A percentile compares a stretch with the other conserved stretches of the same genome.
Conservation (phyloP, 64 coral and sea anemone genomes). For the Montipora capricornis region DNA sequence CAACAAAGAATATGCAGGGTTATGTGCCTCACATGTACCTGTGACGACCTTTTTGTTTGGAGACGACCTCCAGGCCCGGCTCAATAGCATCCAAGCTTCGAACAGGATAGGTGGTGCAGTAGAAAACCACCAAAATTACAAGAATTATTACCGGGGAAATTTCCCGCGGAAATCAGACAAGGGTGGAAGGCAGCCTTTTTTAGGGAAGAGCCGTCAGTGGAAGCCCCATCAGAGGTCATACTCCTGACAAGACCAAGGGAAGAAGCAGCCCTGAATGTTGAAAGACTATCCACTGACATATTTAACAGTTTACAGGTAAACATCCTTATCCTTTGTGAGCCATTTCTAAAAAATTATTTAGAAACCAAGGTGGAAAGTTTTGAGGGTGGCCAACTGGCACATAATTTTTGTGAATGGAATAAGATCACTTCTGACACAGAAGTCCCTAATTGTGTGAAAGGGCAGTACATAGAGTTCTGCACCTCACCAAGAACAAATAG, state of each 20-base stretch:
- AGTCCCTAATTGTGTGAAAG: background rate
- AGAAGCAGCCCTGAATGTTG: slow-evolving; percentile 11
- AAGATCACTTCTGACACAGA: slow-evolving; percentile 22
- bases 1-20: too few relatives aligned
- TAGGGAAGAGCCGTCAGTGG: slow-evolving; percentile 27
- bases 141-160: background rate
- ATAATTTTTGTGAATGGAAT: slow-evolving; percentile 4
- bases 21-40: slow-evolving; percentile 17
- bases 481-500: background rate
- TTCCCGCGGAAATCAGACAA: background rate
- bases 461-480: slow-evolving; percentile 29
- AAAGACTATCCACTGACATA: background rate
- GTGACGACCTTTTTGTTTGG: slow-evolving; percentile 57
- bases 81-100: slow-evolving; percentile 48
- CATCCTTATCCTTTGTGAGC: background rate
- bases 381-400: slow-evolving; percentile 20
- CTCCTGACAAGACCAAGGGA: slow-evolving; percentile 21
- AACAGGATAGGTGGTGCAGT: slow-evolving; percentile 14
- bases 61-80: slow-evolving; percentile 31
- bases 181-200: slow-evolving; percentile 22
- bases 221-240: background rate
- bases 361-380: background rate
- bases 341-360: slow-evolving; percentile 6
- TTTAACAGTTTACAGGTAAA: background rate
- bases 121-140: background rate